phyloP scores from a whole-genome alignment of 92 coral and sea anemone species.

The Zoanthus sociatus region DNA sequence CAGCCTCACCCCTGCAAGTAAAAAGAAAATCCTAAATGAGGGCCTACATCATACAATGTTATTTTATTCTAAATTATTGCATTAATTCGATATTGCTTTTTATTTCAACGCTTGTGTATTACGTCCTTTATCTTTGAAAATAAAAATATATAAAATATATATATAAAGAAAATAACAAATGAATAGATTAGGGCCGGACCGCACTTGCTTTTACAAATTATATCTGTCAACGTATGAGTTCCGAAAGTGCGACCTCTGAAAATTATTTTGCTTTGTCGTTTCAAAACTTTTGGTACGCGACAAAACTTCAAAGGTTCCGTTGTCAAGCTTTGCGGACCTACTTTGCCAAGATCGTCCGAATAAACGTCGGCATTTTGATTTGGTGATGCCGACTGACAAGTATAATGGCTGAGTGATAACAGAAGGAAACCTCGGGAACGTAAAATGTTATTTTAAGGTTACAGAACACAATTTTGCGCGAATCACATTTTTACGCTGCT shows the following conservation, averaged over 20 bases:
- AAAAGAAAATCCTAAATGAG: too few species aligned
- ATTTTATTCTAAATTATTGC: too few species aligned
- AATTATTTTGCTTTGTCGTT: background rate
- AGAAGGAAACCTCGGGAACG: conserved; percentile 2
- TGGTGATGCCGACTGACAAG: conserved; percentile 3
- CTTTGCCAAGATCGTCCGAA: conserved; percentile 8
- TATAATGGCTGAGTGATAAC: background rate
- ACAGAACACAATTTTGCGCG: conserved; percentile 14
- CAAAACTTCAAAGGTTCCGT: conserved; percentile 5
- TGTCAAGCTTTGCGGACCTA: conserved; percentile 7
- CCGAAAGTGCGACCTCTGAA: background rate
- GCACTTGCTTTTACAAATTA: too few species aligned
- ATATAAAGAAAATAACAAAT: too few species aligned
- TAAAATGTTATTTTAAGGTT: background rate
- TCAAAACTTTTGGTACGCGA: conserved; percentile 6
- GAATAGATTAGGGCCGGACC: too few species aligned
- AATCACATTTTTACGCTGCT: conserved; percentile 13
- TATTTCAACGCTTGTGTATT: too few species aligned
- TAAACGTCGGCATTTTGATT: background rate
- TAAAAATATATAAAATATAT: too few species aligned
- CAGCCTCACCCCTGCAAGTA: background rate
- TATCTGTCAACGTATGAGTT: too few species aligned
- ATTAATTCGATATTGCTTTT: too few species aligned
- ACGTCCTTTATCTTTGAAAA: too few species aligned
- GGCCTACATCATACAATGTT: too few species aligned